phyloP scores from a whole-genome alignment of 2,888 invertebrate genomes.

The Argyresthia goedartella region DNA sequence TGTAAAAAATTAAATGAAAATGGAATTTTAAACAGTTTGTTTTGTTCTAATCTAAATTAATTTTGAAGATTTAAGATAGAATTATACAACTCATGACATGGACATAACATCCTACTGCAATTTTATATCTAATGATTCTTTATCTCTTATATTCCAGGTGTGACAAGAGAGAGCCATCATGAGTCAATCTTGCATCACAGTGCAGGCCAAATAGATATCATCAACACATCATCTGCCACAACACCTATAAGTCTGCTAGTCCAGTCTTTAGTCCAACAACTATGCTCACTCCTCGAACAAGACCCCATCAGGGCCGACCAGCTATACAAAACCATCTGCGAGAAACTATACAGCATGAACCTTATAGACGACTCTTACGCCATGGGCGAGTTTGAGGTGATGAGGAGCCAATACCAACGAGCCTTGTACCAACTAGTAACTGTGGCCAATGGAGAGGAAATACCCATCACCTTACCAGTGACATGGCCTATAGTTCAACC shows the following conservation, averaged over 20 bases:
- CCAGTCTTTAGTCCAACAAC: constrained; percentile 77
- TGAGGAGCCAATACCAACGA: constrained; percentile 76
- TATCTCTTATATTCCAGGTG: constrained; percentile 33
- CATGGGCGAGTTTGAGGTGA: constrained; percentile 77
- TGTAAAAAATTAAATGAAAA: no score
- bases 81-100: no score
- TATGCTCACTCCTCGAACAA: constrained; percentile 75
- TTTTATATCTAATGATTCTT: not conserved
- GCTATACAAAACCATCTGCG: constrained; percentile 76
- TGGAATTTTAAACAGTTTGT: no score
- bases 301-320: constrained; percentile 69
- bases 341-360: constrained; percentile 76
- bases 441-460: constrained; percentile 68
- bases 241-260: constrained; percentile 78
- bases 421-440: constrained; percentile 75
- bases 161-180: constrained; percentile 34
- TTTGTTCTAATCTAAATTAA: no score
- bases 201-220: constrained; percentile 46
- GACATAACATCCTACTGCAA: no score
- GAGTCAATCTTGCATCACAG: constrained; percentile 44
- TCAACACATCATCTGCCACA: constrained; percentile 42
- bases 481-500: constrained; percentile 65
- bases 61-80: no score
- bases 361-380: constrained; percentile 78
- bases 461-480: constrained; percentile 55